phyloP scores from a whole-genome alignment of 1,140 invertebrate species.

The Drosophila pandora region DNA sequence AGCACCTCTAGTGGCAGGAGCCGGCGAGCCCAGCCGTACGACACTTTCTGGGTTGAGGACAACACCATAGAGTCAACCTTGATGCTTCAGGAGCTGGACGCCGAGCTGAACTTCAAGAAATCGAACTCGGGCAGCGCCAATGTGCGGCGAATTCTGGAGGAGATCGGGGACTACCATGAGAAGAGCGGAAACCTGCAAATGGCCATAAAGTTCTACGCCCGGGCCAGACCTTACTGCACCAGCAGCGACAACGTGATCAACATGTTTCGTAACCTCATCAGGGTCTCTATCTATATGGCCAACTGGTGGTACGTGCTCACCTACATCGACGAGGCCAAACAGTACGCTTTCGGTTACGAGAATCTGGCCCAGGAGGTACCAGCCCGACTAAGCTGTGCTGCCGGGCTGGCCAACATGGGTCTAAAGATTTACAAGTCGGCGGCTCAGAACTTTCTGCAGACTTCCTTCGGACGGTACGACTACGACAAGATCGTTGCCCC shows the following conservation, averaged over 20 bases:
- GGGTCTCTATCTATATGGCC: conserved; percentile 63
- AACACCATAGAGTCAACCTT: conserved; percentile 58
- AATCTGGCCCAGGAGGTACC: conserved; percentile 40
- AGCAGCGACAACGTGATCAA: conserved; percentile 61
- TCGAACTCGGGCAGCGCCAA: conserved; percentile 52
- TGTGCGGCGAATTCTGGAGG: conserved; percentile 58
- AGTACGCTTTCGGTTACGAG: conserved; percentile 52
- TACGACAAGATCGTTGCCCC: conserved; percentile 60
- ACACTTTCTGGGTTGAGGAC: conserved; percentile 43
- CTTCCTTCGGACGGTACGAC: conserved; percentile 44
- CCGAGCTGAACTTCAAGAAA: conserved; percentile 64
- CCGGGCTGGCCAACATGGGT: conserved; percentile 58
- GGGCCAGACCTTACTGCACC: conserved; percentile 60
- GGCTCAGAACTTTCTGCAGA: conserved; percentile 51
- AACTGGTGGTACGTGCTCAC: conserved; percentile 72
- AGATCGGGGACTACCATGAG: conserved; percentile 67
- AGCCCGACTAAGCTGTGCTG: conserved; percentile 46
- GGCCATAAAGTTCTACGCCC: conserved; percentile 63
- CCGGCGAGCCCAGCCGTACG: conserved; percentile 5
- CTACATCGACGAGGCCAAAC: conserved; percentile 68
- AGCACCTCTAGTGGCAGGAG: conserved; percentile 5
- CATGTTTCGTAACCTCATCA: conserved; percentile 62
- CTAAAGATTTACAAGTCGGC: conserved; percentile 60
- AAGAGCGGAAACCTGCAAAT: conserved; percentile 59
- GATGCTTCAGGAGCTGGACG: conserved; percentile 63